Conservation (phyloP, 1,140 invertebrate genomes). For the Aplysia californica region DNA sequence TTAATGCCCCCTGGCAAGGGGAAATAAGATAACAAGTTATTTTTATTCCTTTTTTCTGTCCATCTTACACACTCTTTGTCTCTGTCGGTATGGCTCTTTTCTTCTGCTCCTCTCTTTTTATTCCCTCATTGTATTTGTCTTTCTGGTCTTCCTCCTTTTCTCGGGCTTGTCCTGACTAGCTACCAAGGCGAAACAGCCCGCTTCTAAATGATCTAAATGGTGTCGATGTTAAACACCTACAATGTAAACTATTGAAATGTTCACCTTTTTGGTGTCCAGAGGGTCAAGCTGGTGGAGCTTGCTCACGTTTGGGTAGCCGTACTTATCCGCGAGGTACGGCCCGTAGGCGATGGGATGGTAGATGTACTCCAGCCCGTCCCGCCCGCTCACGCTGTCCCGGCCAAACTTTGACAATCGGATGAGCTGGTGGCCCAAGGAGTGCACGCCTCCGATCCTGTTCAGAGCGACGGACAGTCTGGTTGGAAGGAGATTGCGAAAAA, state of each 20-base stretch:
- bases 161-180: too few species aligned
- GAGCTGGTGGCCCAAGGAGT: constrained; percentile 52
- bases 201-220: too few species aligned
- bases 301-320: constrained; percentile 60
- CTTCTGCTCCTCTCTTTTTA: not conserved
- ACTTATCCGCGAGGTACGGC: constrained; percentile 62
- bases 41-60: not conserved
- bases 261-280: constrained; percentile 47
- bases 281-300: constrained; percentile 55
- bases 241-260: too few species aligned
- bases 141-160: too few species aligned
- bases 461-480: constrained; percentile 54
- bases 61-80: not conserved
- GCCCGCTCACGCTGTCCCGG: constrained; percentile 52
- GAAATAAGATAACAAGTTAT: too few species aligned
- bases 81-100: not conserved
- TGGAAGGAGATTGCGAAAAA: too few species aligned
- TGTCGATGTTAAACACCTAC: too few species aligned
- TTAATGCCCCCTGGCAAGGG: too few species aligned
- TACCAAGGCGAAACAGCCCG: too few species aligned
- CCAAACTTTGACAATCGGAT: constrained; percentile 58
- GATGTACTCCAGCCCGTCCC: constrained; percentile 56
- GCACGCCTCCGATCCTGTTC: constrained; percentile 55
- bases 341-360: constrained; percentile 63
- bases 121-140: too few species aligned